Evolutionary conservation across 2,888 invertebrate species (phyloP).

Genomic region (Himalopsyche tibetana): DNA sequence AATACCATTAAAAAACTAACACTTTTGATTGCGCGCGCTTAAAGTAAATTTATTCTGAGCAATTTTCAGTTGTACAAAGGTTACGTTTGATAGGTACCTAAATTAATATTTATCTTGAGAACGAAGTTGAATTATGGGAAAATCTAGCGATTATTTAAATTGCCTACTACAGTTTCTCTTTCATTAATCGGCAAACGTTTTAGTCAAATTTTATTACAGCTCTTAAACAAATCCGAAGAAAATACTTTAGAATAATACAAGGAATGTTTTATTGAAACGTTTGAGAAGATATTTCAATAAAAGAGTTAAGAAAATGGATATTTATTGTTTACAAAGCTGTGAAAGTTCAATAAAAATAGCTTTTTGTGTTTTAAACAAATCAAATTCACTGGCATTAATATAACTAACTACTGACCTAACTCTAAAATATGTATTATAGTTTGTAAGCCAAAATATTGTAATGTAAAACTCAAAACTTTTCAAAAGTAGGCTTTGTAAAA

Average conservation of each 20-base stretch:
- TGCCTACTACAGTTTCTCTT: slow-evolving; percentile 19
- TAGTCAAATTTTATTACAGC: slow-evolving; percentile 31
- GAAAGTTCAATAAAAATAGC: no score
- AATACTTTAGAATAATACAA: background rate
- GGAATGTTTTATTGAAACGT: background rate
- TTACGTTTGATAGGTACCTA: slow-evolving; percentile 30
- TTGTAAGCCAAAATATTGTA: no score
- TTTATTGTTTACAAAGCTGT: background rate
- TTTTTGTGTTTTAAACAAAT: no score
- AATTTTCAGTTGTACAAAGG: background rate
- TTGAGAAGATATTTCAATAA: background rate
- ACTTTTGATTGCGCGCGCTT: no score
- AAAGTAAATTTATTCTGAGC: no score
- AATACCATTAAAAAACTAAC: no score
- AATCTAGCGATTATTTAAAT: slow-evolving; percentile 10
- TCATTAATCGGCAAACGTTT: slow-evolving; percentile 26
- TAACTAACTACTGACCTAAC: no score
- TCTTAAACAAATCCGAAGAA: background rate
- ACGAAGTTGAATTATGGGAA: slow-evolving; percentile 10
- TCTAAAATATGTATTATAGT: no score
- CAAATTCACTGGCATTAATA: no score
- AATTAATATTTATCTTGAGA: slow-evolving; percentile 16
- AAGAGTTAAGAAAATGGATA: background rate
- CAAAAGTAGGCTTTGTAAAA: no score
- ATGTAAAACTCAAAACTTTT: no score